Percentiles rank a stretch among this genome's conserved stretches.
These are phyloP conservation scores for Plutella xylostella DNA, from an alignment of 2,888 invertebrate species.

Conservation along the genomic window DNA sequence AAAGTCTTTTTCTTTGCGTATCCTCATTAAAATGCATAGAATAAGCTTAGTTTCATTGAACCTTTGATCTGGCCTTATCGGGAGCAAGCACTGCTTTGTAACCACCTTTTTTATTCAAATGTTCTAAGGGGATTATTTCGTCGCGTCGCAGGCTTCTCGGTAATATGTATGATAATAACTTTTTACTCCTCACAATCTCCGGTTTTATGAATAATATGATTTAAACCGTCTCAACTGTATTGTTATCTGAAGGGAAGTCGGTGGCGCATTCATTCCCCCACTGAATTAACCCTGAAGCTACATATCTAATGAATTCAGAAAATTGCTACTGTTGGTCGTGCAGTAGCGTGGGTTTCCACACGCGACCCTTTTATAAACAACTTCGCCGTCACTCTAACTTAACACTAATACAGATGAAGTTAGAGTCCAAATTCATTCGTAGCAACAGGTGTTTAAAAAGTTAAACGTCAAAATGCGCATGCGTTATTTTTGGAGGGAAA, in stretches of 20 bases:
- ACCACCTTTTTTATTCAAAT: conserved; percentile 18
- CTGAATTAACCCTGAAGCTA: background rate
- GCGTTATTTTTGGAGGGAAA: conserved; percentile 64
- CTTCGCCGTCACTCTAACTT: no score
- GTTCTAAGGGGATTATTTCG: conserved; percentile 13
- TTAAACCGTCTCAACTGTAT: no score
- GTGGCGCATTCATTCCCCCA: background rate
- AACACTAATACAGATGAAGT: no score
- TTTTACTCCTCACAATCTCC: no score
- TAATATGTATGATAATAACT: no score
- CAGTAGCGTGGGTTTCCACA: conserved; percentile 19
- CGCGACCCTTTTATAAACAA: conserved; percentile 27
- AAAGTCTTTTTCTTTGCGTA: background rate
- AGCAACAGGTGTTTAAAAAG: no score
- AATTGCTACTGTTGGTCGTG: conserved; percentile 52
- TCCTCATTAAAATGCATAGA: conserved; percentile 25
- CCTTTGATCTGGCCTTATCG: conserved; percentile 17
- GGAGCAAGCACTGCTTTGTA: conserved; percentile 7
- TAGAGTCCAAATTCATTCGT: no score
- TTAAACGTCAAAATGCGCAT: conserved; percentile 36
- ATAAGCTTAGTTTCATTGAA: conserved; percentile 8
- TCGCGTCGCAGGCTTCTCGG: no score
- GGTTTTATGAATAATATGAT: no score
- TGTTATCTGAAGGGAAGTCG: no score
- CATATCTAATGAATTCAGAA: conserved; percentile 22